Percentiles rank a stretch among this genome's conserved stretches.
phyloP scores from a whole-genome alignment of 2,113 vertebrate genomes.

The Nesoenas mayeri region DNA sequence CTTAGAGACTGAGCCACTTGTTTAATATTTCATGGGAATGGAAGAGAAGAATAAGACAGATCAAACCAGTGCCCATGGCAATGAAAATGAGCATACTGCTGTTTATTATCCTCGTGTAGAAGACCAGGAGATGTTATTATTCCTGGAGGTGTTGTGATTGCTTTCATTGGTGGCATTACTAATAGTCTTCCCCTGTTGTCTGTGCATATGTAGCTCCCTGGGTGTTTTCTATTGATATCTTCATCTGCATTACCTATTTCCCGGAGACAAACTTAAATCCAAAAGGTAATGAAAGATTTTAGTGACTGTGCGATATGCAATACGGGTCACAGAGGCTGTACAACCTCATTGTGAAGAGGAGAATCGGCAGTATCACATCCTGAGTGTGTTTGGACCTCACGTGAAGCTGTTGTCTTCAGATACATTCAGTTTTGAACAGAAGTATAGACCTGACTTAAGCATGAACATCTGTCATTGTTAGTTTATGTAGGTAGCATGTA shows the following conservation, averaged over 20 bases:
- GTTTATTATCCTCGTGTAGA: neutral
- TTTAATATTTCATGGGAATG: conserved; percentile 11
- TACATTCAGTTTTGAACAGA: neutral
- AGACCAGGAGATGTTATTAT: neutral
- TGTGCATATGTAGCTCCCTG: fast-evolving
- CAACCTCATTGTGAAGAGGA: neutral
- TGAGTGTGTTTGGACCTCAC: neutral
- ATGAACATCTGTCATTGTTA: fast-evolving
- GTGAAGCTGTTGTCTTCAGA: neutral
- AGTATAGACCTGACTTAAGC: neutral
- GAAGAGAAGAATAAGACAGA: neutral
- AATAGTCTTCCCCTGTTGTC: neutral
- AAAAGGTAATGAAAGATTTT: neutral
- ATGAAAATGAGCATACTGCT: neutral
- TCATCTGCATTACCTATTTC: neutral
- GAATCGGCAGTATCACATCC: neutral
- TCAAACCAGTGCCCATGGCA: neutral
- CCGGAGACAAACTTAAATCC: neutral
- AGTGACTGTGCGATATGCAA: neutral
- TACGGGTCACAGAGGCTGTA: neutral
- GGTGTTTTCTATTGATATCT: neutral
- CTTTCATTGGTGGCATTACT: neutral
- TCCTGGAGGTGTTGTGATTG: neutral
- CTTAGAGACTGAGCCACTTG: neutral
- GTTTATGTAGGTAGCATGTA: neutral